Evolutionary conservation across 2,888 invertebrate genomes (phyloP).

Genomic region (Torymus aiolomorphi): DNA sequence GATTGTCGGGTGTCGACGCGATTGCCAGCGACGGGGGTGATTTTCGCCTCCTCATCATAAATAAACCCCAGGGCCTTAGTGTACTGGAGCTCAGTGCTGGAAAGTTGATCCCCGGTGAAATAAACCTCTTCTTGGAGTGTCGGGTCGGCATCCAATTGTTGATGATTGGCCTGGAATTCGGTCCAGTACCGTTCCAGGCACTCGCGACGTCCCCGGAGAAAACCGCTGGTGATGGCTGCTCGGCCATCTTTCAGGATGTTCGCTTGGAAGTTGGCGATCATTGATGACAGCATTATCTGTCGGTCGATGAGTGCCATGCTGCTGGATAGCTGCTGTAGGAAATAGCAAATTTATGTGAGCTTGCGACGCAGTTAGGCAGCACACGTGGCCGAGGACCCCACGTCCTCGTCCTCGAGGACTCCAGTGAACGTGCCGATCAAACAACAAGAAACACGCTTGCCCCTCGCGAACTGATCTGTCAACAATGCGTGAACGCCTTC

Average conservation of each 20-base stretch:
- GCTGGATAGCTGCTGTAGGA: too few species aligned
- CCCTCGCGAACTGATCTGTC: too few species aligned
- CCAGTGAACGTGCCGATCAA: too few species aligned
- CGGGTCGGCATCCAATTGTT: background rate
- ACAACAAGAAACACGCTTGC: too few species aligned
- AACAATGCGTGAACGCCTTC: too few species aligned
- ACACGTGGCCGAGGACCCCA: too few species aligned
- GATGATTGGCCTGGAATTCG: background rate
- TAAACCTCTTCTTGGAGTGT: background rate
- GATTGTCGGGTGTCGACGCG: background rate
- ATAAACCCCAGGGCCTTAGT: background rate
- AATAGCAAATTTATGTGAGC: too few species aligned
- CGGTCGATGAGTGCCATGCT: too few species aligned
- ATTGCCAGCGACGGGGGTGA: background rate
- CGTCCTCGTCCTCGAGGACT: too few species aligned
- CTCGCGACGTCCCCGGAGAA: background rate
- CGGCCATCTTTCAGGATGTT: background rate
- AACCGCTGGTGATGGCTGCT: background rate
- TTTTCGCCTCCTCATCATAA: background rate
- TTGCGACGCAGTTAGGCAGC: too few species aligned
- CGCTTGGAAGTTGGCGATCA: background rate
- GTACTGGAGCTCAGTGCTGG: background rate
- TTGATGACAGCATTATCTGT: too few species aligned
- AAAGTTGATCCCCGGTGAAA: conserved; percentile 1
- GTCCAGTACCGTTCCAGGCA: conserved; percentile 5